Evolutionary conservation across 2,888 invertebrate genomes (phyloP), one percentile per base, ranked within the genome.

Genomic region (Callinectes sapidus): DNA sequence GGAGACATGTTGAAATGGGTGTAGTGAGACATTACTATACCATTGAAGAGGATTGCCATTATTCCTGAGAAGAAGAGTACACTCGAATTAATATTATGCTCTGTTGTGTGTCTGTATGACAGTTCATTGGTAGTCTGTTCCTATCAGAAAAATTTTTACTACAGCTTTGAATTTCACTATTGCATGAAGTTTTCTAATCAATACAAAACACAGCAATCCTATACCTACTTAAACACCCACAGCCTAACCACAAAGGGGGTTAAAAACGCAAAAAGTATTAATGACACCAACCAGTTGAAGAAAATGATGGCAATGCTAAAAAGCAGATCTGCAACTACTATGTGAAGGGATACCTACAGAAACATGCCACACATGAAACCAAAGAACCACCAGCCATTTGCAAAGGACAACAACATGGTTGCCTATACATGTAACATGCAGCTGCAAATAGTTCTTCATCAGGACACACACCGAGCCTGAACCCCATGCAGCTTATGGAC

Each of bases 11-110:
- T 99, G 95, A 98, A 98, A 96, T 99, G 99, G 23, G 99, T 99
- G 96, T 99, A 99, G 96, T 99, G 99, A 0, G 99, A 99, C 99
- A 99, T 99, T 0, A 99, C 99, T 95, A 99, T 98, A 13, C 99
- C 99, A 96, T 99, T 99, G 96, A 99, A 99, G 95, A 99, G 96
- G 95, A 99, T 99, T 13, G 99, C 99, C 99, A 99, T 99, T 93
- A 99, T 99, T 94, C 99, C 98, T 97, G 96, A 71, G 28, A 28
- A 71, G 1, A 95, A 92, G 71, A 71, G 28, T n/a, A 5, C 14
- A 91, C 32, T 39, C 5, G 2, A 39, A n/a, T 71, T n/a, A 28
- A 28, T 71, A 71, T 71, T 71, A 8, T 71, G 23, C 23, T 61
- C 32, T 85, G 32, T 42, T 39, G n/a, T 42, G 23, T 42, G 39